phyloP scores from a whole-genome alignment of 92 coral and sea anemone species.

The Phymanthus crucifer region DNA sequence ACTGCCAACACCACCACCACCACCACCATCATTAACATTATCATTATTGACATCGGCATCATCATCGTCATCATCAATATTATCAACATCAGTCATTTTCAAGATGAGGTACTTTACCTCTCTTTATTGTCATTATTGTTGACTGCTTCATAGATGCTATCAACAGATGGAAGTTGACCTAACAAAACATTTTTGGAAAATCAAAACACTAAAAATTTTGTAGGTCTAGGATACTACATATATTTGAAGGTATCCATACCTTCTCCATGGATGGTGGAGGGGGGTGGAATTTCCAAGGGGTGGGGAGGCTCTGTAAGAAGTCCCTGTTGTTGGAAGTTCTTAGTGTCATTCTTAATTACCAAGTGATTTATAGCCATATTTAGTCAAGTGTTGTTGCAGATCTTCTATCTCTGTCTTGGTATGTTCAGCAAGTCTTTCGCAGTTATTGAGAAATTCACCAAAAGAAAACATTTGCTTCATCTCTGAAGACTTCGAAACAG shows the following conservation, averaged over 20 bases:
- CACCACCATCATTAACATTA: too few relatives aligned
- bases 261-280: too few relatives aligned
- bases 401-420: conserved; percentile 59
- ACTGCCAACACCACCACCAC: too few relatives aligned
- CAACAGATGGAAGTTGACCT: conserved; percentile 10
- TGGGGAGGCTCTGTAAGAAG: background rate
- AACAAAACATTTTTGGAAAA: background rate
- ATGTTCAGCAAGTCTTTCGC: conserved; percentile 57
- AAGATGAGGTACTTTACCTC: background rate
- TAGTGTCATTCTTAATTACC: background rate
- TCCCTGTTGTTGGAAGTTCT: background rate
- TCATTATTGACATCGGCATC: background rate
- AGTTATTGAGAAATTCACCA: conserved; percentile 50
- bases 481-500: conserved; percentile 34
- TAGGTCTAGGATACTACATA: background rate
- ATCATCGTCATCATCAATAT: background rate
- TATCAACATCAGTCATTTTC: background rate
- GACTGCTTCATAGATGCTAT: conserved; percentile 13
- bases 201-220: background rate
- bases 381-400: conserved; percentile 61
- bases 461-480: conserved; percentile 31
- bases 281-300: too few relatives aligned
- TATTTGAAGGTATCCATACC: too few relatives aligned
- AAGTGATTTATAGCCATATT: conserved; percentile 72
- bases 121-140: background rate